Evolutionary conservation across 2,888 invertebrate species (phyloP).

Genomic region (Copidosoma aretas): DNA sequence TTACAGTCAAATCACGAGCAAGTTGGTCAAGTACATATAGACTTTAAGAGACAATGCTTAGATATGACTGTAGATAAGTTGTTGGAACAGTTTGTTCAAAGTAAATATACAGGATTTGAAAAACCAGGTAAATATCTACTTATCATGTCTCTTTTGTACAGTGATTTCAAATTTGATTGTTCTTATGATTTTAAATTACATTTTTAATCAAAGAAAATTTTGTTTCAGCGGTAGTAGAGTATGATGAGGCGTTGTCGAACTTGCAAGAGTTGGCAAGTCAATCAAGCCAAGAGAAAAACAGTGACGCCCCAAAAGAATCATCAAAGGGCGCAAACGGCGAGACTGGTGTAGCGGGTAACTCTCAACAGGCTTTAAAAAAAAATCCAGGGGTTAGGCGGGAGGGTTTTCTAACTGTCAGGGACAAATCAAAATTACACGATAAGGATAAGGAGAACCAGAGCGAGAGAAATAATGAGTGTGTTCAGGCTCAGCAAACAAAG

Average conservation of each 20-base stretch:
- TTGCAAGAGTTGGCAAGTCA: constrained; percentile 57
- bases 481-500: constrained; percentile 44
- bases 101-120: constrained; percentile 91
- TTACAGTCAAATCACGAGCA: constrained; percentile 89
- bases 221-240: constrained; percentile 57
- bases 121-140: constrained; percentile 75
- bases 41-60: constrained; percentile 89
- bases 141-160: neutral
- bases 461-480: constrained; percentile 50
- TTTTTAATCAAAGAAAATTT: neutral
- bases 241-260: constrained; percentile 58
- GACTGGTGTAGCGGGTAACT: constrained; percentile 62
- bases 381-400: constrained; percentile 57
- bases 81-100: constrained; percentile 87
- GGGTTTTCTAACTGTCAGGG: constrained; percentile 56
- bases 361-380: constrained; percentile 57
- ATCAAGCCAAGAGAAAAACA: constrained; percentile 48
- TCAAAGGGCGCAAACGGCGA: constrained; percentile 60
- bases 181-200: neutral
- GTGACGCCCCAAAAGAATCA: constrained; percentile 52
- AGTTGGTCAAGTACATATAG: constrained; percentile 89
- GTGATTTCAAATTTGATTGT: neutral
- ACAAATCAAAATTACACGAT: constrained; percentile 52
- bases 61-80: constrained; percentile 93
- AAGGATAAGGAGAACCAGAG: constrained; percentile 55